phyloP scores from a whole-genome alignment of 2,888 invertebrate genomes.

The Cheilosia grossa region DNA sequence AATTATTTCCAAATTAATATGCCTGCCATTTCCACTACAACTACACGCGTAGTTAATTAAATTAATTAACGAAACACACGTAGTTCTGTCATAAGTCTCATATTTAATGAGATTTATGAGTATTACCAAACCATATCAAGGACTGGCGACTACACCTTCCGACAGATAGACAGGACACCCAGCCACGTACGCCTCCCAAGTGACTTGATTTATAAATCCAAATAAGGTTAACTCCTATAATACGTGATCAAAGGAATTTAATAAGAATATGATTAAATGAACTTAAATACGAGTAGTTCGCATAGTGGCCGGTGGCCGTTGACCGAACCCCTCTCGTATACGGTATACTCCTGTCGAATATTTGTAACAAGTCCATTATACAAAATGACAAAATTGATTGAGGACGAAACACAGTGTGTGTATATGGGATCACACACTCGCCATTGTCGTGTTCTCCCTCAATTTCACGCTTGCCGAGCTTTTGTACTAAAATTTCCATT shows the following conservation, averaged over 20 bases:
- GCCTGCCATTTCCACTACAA: conserved; percentile 3
- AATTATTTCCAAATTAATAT: conserved; percentile 25
- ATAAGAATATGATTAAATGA: conserved; percentile 62
- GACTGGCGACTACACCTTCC: conserved; percentile 1
- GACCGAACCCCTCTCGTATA: not conserved
- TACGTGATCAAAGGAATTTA: conserved; percentile 65
- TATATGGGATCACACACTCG: not conserved
- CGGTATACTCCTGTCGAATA: not conserved
- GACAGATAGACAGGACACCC: not conserved
- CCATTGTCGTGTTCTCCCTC: conserved; percentile 50
- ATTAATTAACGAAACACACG: conserved; percentile 64
- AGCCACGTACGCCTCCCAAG: conserved; percentile 42
- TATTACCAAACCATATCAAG: conserved; percentile 31
- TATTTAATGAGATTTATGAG: conserved; percentile 69
- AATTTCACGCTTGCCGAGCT: conserved; percentile 71
- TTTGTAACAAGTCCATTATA: conserved; percentile 64
- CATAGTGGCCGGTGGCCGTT: not conserved
- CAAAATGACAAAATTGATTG: conserved; percentile 70
- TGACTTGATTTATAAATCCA: conserved; percentile 68
- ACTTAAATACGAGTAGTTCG: conserved; percentile 55
- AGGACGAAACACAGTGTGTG: conserved; percentile 40
- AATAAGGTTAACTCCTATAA: conserved; percentile 41
- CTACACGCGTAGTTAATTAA: conserved; percentile 58
- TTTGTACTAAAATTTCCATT: conserved; percentile 67
- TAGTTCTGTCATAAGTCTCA: conserved; percentile 50